Evolutionary conservation across 2,888 invertebrate genomes (phyloP).

Genomic region (Apantesis nais): DNA sequence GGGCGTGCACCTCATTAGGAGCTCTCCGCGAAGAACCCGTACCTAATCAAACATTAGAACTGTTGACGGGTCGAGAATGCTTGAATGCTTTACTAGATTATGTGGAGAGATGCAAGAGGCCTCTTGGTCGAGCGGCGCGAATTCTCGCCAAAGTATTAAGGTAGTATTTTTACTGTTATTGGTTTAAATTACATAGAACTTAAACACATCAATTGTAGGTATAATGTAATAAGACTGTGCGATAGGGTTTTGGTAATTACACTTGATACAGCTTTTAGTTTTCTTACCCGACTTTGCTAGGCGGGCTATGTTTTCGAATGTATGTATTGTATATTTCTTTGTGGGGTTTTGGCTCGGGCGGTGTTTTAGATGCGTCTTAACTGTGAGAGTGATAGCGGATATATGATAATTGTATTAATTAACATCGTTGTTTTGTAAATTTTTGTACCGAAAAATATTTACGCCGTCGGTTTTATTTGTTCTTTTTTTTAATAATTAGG

Average conservation of each 20-base stretch:
- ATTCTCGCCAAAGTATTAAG: constrained; percentile 84
- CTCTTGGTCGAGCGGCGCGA: constrained; percentile 78
- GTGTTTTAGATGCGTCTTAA: no score
- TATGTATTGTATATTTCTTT: no score
- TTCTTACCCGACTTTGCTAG: background rate
- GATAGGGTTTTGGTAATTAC: background rate
- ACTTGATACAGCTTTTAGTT: background rate
- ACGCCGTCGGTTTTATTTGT: no score
- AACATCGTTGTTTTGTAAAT: no score
- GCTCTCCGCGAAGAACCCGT: constrained; percentile 62
- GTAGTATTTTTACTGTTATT: constrained; percentile 54
- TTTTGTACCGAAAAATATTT: no score
- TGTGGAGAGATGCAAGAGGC: constrained; percentile 75
- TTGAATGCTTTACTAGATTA: constrained; percentile 78
- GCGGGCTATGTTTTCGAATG: background rate
- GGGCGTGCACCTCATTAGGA: constrained; percentile 60
- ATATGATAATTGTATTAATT: no score
- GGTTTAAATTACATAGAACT: background rate
- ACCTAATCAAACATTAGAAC: constrained; percentile 66
- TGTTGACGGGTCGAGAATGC: constrained; percentile 71
- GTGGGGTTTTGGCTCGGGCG: background rate
- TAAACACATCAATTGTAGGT: background rate
- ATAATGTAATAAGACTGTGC: background rate
- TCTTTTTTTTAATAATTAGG: no score
- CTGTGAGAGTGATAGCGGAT: no score